Evolutionary conservation across 2,888 invertebrate genomes (phyloP), one percentile per base, ranked within the genome.

Genomic region (Amphiduros pacificus): DNA sequence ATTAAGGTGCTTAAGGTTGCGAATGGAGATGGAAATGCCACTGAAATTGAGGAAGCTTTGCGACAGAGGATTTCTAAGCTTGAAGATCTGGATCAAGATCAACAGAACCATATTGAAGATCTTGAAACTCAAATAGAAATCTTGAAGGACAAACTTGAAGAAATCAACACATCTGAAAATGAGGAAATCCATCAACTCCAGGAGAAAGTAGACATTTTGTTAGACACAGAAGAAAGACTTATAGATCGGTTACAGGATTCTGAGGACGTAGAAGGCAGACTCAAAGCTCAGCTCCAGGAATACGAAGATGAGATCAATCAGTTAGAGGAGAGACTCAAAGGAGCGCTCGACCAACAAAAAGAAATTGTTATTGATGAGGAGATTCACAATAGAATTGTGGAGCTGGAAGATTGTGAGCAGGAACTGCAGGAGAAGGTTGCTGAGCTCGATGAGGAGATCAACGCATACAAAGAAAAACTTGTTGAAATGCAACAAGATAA

Each of bases 311-410:
- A 69, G 59, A 56, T 62, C 22, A 65, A 65, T 36, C 68, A 71
- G 32, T 62, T 77, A 41, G 74, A 77, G 65, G 67, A 69, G 32
- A 69, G 74, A 54, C 58, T 78, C 20, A 62, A 71, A 32, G 14
- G 32, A 26, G 32, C 20, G n/a, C 32, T 28, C 22, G 32, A 29
- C 32, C 6, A 31, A 14, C 32, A 28, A 29, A 28, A 54, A 20
- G 54, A n/a, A n/a, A n/a, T n/a, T n/a, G n/a, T n/a, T n/a, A n/a
- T n/a, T n/a, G n/a, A n/a, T n/a, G n/a, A n/a, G n/a, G n/a, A n/a
- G n/a, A n/a, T n/a, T n/a, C n/a, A n/a, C 22, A 22, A 27, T 22
- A 22, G 27, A 49, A 22, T 20, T n/a, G n/a, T n/a, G n/a, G n/a
- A n/a, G n/a, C n/a, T n/a, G n/a, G n/a, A n/a, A n/a, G n/a, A n/a